These are phyloP conservation scores for Danio rerio DNA, from an alignment of 2,113 vertebrate species.

Conservation along the genomic window DNA sequence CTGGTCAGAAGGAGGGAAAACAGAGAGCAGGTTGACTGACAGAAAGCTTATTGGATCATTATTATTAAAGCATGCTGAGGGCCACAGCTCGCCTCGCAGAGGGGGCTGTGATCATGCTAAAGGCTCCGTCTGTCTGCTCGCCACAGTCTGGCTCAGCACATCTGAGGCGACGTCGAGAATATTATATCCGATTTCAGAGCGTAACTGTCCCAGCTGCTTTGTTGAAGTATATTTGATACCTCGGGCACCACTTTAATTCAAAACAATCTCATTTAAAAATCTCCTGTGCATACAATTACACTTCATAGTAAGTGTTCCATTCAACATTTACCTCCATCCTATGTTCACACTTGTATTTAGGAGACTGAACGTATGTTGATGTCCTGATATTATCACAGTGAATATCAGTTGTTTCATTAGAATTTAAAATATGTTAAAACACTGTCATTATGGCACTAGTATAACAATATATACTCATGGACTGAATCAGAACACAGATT, in stretches of 20 bases:
- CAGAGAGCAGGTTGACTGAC: conserved; percentile 21
- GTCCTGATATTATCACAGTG: no score
- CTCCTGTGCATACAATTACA: not conserved
- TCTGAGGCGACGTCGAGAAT: conserved; percentile 7
- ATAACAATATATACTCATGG: no score
- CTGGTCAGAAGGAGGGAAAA: conserved; percentile 26
- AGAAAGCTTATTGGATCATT: conserved; percentile 39
- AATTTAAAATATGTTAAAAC: no score
- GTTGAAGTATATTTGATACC: not conserved
- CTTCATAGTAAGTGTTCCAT: no score
- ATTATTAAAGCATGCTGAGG: conserved; percentile 26
- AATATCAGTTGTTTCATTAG: no score
- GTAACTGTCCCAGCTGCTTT: not conserved
- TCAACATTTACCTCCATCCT: no score
- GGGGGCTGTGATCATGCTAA: not conserved
- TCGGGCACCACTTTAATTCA: not conserved
- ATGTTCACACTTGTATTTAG: no score
- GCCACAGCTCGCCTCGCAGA: not conserved
- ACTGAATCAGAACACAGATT: no score
- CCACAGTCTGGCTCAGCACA: conserved; percentile 18
- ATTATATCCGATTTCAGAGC: not conserved
- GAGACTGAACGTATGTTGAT: no score
- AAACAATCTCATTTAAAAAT: not conserved
- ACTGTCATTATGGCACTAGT: no score
- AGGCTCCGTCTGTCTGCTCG: conserved; percentile 6